Evolutionary conservation across 2,888 invertebrate genomes (phyloP).

Genomic region (Xestia c-nigrum): DNA sequence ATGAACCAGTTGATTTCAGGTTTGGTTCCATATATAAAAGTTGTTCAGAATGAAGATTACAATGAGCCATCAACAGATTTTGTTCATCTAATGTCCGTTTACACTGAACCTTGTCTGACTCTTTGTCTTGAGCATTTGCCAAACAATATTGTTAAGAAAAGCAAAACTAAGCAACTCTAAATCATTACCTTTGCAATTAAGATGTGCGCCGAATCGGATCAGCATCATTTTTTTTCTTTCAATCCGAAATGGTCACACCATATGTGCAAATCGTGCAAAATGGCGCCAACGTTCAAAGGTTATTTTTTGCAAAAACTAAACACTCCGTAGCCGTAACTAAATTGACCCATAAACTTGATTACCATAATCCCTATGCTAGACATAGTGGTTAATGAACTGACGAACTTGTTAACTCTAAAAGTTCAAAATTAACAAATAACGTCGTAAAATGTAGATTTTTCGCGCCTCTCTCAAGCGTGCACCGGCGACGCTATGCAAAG

Average conservation of each 20-base stretch:
- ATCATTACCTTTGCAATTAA: too few species aligned
- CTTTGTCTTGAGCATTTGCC: conserved; percentile 12
- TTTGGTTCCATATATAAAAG: not conserved
- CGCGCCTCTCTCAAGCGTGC: conserved; percentile 37
- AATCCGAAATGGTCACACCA: too few species aligned
- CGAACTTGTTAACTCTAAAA: conserved; percentile 14
- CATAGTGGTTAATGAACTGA: not conserved
- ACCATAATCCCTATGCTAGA: not conserved
- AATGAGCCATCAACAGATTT: not conserved
- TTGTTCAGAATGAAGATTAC: not conserved
- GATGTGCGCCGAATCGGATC: too few species aligned
- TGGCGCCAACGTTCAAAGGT: too few species aligned
- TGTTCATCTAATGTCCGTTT: not conserved
- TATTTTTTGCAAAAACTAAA: not conserved
- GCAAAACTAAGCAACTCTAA: too few species aligned
- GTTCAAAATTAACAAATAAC: conserved; percentile 23
- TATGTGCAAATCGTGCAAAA: too few species aligned
- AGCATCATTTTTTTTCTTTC: too few species aligned
- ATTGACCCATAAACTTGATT: not conserved
- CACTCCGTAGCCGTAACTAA: not conserved
- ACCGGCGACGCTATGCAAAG: conserved; percentile 60
- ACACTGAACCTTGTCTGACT: not conserved
- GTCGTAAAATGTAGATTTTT: conserved; percentile 44
- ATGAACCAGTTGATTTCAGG: not conserved
- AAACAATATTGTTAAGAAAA: conserved; percentile 14